Conservation (phyloP, 1,140 invertebrate genomes). For the Danaus plexippus region DNA sequence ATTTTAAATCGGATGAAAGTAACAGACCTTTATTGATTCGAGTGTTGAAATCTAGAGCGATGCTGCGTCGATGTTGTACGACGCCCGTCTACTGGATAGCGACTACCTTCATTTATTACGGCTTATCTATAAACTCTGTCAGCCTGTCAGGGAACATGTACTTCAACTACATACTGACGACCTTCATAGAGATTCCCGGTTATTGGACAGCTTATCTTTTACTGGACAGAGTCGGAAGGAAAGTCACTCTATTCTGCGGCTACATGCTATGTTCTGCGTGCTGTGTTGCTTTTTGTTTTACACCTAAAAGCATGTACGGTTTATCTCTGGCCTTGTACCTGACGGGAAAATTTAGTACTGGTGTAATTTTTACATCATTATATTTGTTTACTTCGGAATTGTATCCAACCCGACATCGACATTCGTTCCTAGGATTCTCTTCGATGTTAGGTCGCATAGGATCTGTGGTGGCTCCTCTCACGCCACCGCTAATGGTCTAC, state of each 20-base stretch:
- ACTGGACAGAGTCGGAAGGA: constrained; percentile 76
- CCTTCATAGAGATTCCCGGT: constrained; percentile 80
- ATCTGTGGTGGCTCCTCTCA: constrained; percentile 80
- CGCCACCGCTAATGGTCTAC: constrained; percentile 67
- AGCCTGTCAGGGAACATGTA: constrained; percentile 80
- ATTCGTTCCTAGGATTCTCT: constrained; percentile 78
- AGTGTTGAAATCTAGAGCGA: constrained; percentile 74
- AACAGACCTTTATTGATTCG: constrained; percentile 37
- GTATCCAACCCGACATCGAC: constrained; percentile 79
- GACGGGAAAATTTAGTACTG: constrained; percentile 51
- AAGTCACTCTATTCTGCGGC: constrained; percentile 48
- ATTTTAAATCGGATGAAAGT: constrained; percentile 20
- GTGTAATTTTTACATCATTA: constrained; percentile 74
- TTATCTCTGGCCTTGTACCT: constrained; percentile 49
- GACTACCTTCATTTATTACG: constrained; percentile 85
- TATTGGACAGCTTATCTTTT: constrained; percentile 77
- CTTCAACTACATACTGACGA: constrained; percentile 78
- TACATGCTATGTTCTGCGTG: constrained; percentile 48
- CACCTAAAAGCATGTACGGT: constrained; percentile 33
- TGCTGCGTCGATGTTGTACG: constrained; percentile 77
- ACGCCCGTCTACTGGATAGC: constrained; percentile 82
- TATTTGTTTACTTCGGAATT: constrained; percentile 82
- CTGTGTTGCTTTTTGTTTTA: constrained; percentile 52
- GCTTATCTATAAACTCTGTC: constrained; percentile 85
- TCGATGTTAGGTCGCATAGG: constrained; percentile 84